Conservation (phyloP, 2,113 vertebrate species). For the Gnathonemus echidnorhynchus region DNA sequence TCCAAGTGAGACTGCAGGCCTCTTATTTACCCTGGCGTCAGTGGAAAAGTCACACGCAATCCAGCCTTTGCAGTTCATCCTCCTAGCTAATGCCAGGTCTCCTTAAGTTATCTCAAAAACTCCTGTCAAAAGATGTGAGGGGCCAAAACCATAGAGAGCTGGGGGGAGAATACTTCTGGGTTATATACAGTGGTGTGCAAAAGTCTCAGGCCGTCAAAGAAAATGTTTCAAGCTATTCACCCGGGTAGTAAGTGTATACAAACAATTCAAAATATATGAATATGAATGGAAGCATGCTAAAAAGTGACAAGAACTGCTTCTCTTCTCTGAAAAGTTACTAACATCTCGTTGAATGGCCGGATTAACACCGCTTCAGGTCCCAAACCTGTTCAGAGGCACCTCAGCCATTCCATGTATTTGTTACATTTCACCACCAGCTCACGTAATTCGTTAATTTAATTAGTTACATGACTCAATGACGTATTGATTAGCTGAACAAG, state of each 20-base stretch:
- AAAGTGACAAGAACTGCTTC: background rate
- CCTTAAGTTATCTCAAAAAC: background rate
- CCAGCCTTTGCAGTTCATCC: background rate
- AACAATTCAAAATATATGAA: background rate
- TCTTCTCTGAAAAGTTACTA: background rate
- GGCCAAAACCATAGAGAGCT: background rate
- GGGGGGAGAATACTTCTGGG: background rate
- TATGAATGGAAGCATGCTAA: background rate
- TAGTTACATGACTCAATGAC: background rate
- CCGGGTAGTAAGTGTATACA: background rate
- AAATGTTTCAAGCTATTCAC: background rate
- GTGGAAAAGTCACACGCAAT: background rate
- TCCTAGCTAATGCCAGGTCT: background rate
- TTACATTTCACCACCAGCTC: background rate
- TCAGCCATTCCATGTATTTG: background rate
- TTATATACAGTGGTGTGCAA: background rate
- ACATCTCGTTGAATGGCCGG: background rate
- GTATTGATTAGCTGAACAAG: background rate
- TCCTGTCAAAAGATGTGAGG: background rate
- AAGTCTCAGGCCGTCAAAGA: background rate
- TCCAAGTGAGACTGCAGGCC: background rate
- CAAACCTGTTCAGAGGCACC: background rate
- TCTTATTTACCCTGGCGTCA: background rate
- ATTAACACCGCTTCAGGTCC: background rate
- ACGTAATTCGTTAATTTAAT: background rate